These are phyloP conservation scores for Wiebesia pumilae DNA, from an alignment of 1,140 invertebrate genomes.

Conservation along the genomic window DNA sequence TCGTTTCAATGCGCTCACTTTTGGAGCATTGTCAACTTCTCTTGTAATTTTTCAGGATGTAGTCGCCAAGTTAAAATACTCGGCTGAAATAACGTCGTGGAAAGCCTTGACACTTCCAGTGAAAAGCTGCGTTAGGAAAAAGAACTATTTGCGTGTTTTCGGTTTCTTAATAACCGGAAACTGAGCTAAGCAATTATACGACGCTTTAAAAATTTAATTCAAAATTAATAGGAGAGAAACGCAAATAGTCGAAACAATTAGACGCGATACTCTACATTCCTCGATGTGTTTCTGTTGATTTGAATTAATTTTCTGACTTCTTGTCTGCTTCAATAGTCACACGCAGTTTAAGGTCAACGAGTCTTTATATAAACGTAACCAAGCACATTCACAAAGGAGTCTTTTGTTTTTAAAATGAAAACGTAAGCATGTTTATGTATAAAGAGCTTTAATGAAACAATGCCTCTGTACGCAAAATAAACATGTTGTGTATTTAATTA, in stretches of 20 bases:
- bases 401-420: slow-evolving; percentile 27
- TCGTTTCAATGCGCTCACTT: not conserved
- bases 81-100: not conserved
- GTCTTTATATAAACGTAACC: slow-evolving; percentile 5
- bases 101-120: too few species aligned
- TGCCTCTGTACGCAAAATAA: slow-evolving; percentile 2
- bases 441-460: slow-evolving; percentile 2
- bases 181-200: not conserved
- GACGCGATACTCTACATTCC: not conserved
- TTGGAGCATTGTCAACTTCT: not conserved
- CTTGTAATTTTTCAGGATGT: not conserved
- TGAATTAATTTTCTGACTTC: not conserved
- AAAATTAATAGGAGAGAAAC: not conserved
- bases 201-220: not conserved
- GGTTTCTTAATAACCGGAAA: too few species aligned
- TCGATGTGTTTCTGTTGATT: not conserved
- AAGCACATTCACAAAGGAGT: slow-evolving; percentile 20
- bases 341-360: slow-evolving; percentile 9
- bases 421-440: slow-evolving; percentile 8
- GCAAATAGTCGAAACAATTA: not conserved
- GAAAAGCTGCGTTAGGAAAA: too few species aligned
- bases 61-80: not conserved
- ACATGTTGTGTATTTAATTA: slow-evolving; percentile 13
- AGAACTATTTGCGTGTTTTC: too few species aligned
- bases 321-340: not conserved